Evolutionary conservation across 2,113 vertebrate species (phyloP).

Genomic region (Callopanchax toddi): DNA sequence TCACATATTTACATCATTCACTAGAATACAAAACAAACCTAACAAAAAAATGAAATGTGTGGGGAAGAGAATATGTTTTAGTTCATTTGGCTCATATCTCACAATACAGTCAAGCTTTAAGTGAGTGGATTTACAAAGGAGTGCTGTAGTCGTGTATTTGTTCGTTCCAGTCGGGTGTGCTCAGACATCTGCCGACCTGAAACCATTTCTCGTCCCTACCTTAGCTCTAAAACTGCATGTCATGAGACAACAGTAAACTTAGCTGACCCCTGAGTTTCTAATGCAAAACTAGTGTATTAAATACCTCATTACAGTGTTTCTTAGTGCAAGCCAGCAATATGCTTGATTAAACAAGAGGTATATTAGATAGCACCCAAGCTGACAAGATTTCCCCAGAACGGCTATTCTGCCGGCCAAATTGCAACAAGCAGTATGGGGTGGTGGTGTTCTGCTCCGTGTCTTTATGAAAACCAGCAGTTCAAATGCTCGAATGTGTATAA

Average conservation of each 20-base stretch:
- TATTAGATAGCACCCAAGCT: conserved; percentile 85
- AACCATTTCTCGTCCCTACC: conserved; percentile 56
- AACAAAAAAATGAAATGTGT: conserved; percentile 36
- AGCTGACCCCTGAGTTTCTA: conserved; percentile 86
- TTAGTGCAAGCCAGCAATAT: conserved; percentile 87
- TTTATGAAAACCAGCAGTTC: conserved; percentile 77
- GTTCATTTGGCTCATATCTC: conserved; percentile 80
- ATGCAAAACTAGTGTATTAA: conserved; percentile 84
- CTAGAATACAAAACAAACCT: conserved; percentile 65
- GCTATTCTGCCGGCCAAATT: conserved; percentile 69
- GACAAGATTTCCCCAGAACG: conserved; percentile 68
- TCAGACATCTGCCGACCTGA: conserved; percentile 67
- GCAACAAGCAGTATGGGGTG: conserved; percentile 69
- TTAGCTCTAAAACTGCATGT: conserved; percentile 69
- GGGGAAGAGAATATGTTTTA: conserved; percentile 28
- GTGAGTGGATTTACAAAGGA: conserved; percentile 76
- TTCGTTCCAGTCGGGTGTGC: conserved; percentile 72
- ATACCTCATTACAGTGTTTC: conserved; percentile 84
- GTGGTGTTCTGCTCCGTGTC: conserved; percentile 65
- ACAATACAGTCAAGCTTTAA: conserved; percentile 71
- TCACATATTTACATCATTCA: conserved; percentile 75
- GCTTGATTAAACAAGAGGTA: conserved; percentile 83
- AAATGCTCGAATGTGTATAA: conserved; percentile 78
- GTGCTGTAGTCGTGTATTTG: conserved; percentile 71
- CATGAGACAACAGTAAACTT: conserved; percentile 83